A percentile compares a stretch with the other conserved stretches of the same genome.
Conservation (phyloP, 2,888 invertebrate genomes). For the Chloroclystis v-ata region DNA sequence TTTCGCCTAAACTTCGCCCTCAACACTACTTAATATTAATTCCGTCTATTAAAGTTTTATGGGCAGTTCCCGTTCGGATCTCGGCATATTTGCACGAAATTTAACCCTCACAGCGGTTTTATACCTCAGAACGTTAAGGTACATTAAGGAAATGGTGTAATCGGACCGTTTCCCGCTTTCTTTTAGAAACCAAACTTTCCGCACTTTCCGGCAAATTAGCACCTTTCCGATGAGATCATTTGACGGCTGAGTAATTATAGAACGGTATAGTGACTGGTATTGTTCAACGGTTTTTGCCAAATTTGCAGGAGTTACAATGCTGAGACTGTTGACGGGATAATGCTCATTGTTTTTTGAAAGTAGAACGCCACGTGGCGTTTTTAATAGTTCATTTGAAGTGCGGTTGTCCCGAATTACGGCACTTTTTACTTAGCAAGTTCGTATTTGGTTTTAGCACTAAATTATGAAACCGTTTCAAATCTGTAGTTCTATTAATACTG, state of each 20-base stretch:
- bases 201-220: constrained; percentile 26
- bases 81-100: not conserved
- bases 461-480: too few relatives aligned
- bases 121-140: constrained; percentile 7
- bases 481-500: too few relatives aligned
- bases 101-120: not conserved
- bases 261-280: constrained; percentile 8
- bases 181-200: constrained; percentile 20
- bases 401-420: too few relatives aligned
- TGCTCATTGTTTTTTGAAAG: not conserved
- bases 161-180: constrained; percentile 26
- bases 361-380: not conserved
- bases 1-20: too few relatives aligned
- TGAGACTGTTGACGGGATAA: not conserved
- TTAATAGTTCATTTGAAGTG: too few relatives aligned
- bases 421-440: too few relatives aligned
- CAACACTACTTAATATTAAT: too few relatives aligned
- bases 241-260: constrained; percentile 15
- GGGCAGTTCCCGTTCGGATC: too few relatives aligned
- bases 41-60: too few relatives aligned
- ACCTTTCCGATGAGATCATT: constrained; percentile 22
- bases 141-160: constrained; percentile 16
- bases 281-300: constrained; percentile 10
- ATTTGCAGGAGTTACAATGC: constrained; percentile 2
- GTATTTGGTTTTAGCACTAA: too few relatives aligned